A percentile compares a stretch with the other conserved stretches of the same genome.
These are phyloP conservation scores for Eretmocerus hayati DNA, from an alignment of 2,888 invertebrate species.

Conservation along the genomic window DNA sequence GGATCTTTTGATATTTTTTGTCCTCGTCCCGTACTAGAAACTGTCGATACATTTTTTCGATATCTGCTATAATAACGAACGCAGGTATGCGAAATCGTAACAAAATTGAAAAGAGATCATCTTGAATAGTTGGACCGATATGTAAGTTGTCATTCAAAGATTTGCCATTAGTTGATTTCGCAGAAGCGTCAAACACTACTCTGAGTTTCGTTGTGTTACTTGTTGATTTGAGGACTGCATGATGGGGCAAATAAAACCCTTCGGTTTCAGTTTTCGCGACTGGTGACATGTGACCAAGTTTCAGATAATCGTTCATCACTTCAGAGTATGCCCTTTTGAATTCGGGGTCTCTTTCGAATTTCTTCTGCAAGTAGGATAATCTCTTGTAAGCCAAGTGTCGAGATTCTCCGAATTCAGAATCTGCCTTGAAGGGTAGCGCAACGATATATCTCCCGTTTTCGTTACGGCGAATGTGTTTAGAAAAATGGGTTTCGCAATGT, in stretches of 20 bases:
- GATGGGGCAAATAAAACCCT: conserved; percentile 7
- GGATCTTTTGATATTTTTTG: conserved; percentile 1
- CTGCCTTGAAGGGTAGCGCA: background rate
- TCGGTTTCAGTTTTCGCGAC: background rate
- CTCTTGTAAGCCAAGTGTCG: background rate
- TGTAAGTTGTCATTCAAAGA: background rate
- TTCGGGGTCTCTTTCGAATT: background rate
- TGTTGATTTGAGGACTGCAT: background rate
- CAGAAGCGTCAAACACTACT: conserved; percentile 2
- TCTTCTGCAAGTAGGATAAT: background rate
- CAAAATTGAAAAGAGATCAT: background rate
- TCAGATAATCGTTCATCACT: conserved; percentile 9
- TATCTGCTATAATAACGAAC: background rate
- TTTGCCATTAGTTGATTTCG: background rate
- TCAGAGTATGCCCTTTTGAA: conserved; percentile 1
- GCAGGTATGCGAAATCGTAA: background rate
- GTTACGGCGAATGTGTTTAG: background rate
- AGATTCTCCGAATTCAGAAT: background rate
- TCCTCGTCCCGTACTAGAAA: background rate
- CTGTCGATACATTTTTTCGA: conserved; percentile 6
- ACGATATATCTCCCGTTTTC: background rate
- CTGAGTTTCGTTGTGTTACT: background rate
- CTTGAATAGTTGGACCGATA: background rate
- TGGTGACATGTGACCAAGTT: conserved; percentile 6
- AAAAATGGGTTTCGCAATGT: background rate